A percentile compares a stretch with the other conserved stretches of the same genome.
Evolutionary conservation across 2,888 invertebrate genomes (phyloP).

Genomic region (Drosophila lutescens): DNA sequence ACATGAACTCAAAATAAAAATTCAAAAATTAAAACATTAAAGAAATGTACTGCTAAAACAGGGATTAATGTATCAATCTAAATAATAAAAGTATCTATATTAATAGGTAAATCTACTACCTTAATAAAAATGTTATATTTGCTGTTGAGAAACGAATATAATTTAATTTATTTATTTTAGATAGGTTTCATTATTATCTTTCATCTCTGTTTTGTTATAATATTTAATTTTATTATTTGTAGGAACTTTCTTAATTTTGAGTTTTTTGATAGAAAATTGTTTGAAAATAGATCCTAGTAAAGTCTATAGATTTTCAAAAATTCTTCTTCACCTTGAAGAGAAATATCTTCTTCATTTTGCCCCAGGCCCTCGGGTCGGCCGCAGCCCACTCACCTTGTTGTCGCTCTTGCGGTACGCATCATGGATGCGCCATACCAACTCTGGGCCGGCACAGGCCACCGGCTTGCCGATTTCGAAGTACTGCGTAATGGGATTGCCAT

Average conservation of each 20-base stretch:
- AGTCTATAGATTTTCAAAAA: background rate
- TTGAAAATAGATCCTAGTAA: background rate
- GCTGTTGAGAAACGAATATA: too few relatives aligned
- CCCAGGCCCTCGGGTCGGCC: background rate
- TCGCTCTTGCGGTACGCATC: constrained; percentile 95
- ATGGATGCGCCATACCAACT: constrained; percentile 95
- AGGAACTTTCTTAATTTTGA: too few relatives aligned
- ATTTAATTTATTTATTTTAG: too few relatives aligned
- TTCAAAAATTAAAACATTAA: background rate
- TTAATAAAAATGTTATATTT: too few relatives aligned
- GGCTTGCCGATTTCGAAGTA: constrained; percentile 95
- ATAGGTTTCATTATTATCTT: too few relatives aligned
- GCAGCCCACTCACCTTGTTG: constrained; percentile 89
- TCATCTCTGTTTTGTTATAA: too few relatives aligned
- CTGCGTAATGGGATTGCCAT: constrained; percentile 93
- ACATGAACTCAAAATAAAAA: background rate
- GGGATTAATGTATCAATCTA: too few relatives aligned
- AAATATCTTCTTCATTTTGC: background rate
- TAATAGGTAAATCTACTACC: too few relatives aligned
- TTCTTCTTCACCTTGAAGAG: background rate
- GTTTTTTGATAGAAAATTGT: too few relatives aligned
- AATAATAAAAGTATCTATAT: too few relatives aligned
- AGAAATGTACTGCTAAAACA: background rate
- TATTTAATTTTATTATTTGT: too few relatives aligned
- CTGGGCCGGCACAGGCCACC: constrained; percentile 92